Conservation (phyloP, 2,113 vertebrate genomes). For the Todiramphus chloris region DNA sequence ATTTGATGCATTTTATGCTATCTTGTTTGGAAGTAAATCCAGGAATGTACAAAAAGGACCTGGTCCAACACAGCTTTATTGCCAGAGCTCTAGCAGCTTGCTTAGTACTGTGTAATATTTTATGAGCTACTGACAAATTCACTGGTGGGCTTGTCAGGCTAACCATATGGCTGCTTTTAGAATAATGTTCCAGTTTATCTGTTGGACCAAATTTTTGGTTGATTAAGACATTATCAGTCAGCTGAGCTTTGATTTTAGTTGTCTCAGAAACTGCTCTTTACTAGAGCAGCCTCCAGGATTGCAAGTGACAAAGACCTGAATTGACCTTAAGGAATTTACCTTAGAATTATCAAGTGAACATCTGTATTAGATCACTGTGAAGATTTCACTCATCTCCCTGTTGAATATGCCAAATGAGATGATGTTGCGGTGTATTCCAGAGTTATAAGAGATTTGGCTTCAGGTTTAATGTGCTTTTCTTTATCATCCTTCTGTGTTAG, state of each 20-base stretch:
- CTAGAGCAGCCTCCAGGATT: background rate
- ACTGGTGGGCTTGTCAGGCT: background rate
- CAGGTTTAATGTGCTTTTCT: background rate
- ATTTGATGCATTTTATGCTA: background rate
- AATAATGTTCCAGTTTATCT: background rate
- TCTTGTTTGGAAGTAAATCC: slow-evolving; percentile 3
- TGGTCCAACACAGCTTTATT: background rate
- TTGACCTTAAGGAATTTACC: background rate
- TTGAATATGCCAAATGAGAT: background rate
- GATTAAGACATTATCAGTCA: background rate
- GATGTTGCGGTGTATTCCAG: background rate
- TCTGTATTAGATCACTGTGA: background rate
- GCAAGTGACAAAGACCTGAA: background rate
- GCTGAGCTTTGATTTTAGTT: background rate
- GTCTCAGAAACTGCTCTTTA: background rate
- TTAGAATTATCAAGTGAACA: background rate
- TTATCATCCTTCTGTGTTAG: background rate
- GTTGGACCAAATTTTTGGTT: background rate
- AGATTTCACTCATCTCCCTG: background rate
- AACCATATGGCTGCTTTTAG: background rate
- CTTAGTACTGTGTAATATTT: background rate
- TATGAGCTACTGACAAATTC: background rate
- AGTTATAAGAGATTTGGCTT: background rate
- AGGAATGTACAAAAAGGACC: background rate
- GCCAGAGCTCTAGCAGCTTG: background rate